phyloP scores from a whole-genome alignment of 2,888 invertebrate species.

The Stenodema calcarata region DNA sequence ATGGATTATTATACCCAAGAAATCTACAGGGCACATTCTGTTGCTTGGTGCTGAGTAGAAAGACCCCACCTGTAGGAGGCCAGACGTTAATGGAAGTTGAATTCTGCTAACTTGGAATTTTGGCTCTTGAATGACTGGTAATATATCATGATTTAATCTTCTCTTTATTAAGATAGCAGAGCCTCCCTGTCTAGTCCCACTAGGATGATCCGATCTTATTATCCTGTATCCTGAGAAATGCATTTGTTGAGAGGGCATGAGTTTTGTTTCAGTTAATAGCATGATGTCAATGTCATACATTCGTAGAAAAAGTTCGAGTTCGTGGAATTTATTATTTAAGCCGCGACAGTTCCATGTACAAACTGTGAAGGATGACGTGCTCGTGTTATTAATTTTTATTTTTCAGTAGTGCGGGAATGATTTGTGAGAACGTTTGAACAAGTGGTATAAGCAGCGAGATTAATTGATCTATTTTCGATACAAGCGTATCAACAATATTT shows the following conservation, averaged over 20 bases:
- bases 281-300: no score
- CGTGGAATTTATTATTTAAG: neutral
- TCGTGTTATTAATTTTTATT: neutral
- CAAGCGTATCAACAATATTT: neutral
- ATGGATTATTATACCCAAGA: conserved; percentile 15
- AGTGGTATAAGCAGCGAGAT: neutral
- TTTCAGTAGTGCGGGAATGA: neutral
- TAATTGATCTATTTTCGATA: neutral
- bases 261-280: neutral
- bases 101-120: no score
- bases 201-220: no score
- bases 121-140: no score
- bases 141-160: no score
- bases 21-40: no score
- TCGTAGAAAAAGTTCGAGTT: neutral
- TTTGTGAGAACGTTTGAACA: neutral
- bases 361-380: neutral
- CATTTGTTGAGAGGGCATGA: no score
- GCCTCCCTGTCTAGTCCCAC: no score
- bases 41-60: no score
- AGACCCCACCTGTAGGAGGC: no score
- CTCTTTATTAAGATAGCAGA: no score
- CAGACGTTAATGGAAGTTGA: no score
- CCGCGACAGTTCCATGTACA: neutral
- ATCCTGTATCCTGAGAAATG: neutral